These are phyloP conservation scores for Argyrosomus japonicus DNA, from an alignment of 2,113 vertebrate genomes.

Conservation along the genomic window DNA sequence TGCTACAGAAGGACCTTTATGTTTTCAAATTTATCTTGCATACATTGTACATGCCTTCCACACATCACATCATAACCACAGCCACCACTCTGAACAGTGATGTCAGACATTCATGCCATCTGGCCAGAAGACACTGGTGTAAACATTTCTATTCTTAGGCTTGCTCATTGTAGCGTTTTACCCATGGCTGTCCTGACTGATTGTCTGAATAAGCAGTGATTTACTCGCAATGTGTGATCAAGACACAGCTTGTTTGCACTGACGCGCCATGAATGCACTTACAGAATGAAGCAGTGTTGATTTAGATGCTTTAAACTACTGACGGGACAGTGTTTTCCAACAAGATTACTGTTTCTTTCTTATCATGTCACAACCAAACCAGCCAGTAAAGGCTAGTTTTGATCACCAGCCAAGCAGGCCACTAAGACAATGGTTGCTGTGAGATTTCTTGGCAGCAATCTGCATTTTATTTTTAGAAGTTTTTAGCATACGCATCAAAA, in stretches of 20 bases:
- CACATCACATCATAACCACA: background rate
- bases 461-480: background rate
- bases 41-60: background rate
- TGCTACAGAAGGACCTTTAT: background rate
- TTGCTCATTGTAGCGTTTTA: conserved; percentile 7
- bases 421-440: background rate
- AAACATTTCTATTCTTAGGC: background rate
- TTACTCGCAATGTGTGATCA: conserved; percentile 13
- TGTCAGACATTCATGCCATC: background rate
- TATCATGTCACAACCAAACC: conserved; percentile 35
- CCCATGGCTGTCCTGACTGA: background rate
- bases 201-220: conserved; percentile 26
- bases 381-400: conserved; percentile 10
- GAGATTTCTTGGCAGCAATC: background rate
- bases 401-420: conserved; percentile 4
- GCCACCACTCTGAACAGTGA: background rate
- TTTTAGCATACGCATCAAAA: background rate
- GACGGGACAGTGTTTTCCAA: background rate
- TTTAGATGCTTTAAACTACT: conserved; percentile 16
- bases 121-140: background rate
- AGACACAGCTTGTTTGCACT: conserved; percentile 20
- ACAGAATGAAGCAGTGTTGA: conserved; percentile 22
- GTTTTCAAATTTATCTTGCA: no score
- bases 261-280: conserved; percentile 5
- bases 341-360: conserved; percentile 12